Base-by-base conservation (phyloP, 35 echinoderm and acorn worm species). In the Eucidaris tribuloides region DNA sequence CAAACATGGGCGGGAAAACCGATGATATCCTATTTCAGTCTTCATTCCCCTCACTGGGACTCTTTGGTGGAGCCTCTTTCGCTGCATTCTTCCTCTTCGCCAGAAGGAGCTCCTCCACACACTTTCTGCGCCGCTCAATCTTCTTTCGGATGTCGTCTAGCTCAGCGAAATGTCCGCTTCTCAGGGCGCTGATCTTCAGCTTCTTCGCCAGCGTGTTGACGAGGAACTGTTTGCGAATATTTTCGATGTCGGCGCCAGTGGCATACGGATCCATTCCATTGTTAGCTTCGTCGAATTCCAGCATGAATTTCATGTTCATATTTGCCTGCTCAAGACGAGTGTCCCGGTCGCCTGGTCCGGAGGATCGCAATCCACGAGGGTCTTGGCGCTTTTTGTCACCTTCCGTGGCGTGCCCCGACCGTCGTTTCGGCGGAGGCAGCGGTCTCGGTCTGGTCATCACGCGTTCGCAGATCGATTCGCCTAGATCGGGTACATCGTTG, bases 111-210 rank as follows among this genome's bases (percentile, higher is more conserved):
- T 94, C 87, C 20, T 84, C 80, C 39, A 94, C 45, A 78, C 92
- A 94, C 62, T 79, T 79, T 55, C 83, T 94, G 43, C 88, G 61
- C 30, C 81, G 22, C 23, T 94, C 92, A 30, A 90, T 94, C 70
- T 94, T 94, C 87, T 94, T 94, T 63, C 92, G 89, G 43, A 94
- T 86, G 41, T 94, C 92, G 61, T 94, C 87, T 46, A 90, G 81
- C 36, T 85, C 86, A 7, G 81, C 92, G 54, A 94, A 94, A 57
- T 79, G 83, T 58, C 82, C 81, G 3, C 92, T 85, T 7, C 82
- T 59, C 24, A 94, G 63, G 30, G 86, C 92, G 42, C 92, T 94
- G 24, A 94, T 81, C 7, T 82, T 88, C 11, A 94, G 77, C 32
- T 90, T 78, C 45, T 81, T 84, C 0, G 92, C 42, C 76, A 94